phyloP scores from a whole-genome alignment of 2,113 vertebrate genomes.

The Petrocephalus zakoni region DNA sequence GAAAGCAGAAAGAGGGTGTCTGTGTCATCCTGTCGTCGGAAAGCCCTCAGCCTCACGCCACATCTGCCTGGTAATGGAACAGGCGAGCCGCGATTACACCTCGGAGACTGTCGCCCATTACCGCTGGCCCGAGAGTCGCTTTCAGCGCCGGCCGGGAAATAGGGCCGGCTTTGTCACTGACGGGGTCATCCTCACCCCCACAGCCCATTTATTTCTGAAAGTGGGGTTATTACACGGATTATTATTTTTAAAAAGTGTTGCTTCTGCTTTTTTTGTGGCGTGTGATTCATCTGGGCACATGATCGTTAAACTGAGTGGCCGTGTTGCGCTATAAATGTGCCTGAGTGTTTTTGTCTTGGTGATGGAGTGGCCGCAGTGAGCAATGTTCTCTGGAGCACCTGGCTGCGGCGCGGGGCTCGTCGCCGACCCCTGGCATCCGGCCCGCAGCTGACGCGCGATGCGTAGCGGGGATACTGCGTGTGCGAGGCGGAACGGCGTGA shows the following conservation, averaged over 20 bases:
- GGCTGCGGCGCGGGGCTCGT: neutral
- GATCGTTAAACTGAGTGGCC: neutral
- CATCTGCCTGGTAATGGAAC: constrained; percentile 2
- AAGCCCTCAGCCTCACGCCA: neutral
- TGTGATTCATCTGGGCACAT: neutral
- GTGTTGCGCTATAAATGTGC: neutral
- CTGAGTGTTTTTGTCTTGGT: neutral
- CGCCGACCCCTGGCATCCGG: neutral
- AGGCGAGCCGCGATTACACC: neutral
- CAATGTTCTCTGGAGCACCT: neutral
- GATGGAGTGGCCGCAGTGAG: neutral
- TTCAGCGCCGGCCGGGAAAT: neutral
- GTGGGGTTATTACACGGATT: neutral
- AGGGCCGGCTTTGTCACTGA: neutral
- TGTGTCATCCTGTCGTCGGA: neutral
- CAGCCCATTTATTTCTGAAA: neutral
- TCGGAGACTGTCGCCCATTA: neutral
- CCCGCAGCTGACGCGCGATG: neutral
- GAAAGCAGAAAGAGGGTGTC: constrained; percentile 9
- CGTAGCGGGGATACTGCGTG: neutral
- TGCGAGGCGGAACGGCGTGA: neutral
- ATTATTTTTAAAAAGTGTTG: neutral
- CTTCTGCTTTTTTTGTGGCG: neutral
- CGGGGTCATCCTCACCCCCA: neutral
- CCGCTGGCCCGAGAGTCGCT: neutral